phyloP scores from a whole-genome alignment of 2,888 invertebrate species.

The Thereva nobilitata region DNA sequence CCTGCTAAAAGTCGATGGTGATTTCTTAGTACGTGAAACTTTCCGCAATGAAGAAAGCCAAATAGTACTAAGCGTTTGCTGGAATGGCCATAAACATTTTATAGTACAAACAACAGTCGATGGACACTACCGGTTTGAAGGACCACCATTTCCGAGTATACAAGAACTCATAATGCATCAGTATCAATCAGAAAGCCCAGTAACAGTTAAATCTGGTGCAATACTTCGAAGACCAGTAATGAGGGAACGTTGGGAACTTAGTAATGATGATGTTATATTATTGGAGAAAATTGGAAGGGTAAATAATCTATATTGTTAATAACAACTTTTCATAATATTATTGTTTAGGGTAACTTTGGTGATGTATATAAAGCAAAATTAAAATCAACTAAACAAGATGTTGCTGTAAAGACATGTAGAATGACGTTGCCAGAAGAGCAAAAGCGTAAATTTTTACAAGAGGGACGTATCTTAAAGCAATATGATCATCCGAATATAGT shows the following conservation, averaged over 20 bases:
- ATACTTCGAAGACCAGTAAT: constrained; percentile 83
- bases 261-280: constrained; percentile 91
- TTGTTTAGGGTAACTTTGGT: constrained; percentile 89
- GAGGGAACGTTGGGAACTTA: constrained; percentile 92
- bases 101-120: constrained; percentile 94
- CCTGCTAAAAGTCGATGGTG: constrained; percentile 87
- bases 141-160: constrained; percentile 90
- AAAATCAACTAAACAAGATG: constrained; percentile 80
- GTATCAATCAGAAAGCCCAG: constrained; percentile 80
- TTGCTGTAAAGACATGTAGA: constrained; percentile 94
- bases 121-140: constrained; percentile 92
- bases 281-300: constrained; percentile 94
- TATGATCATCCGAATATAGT: constrained; percentile 98
- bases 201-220: constrained; percentile 91
- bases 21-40: constrained; percentile 92
- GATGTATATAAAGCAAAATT: constrained; percentile 93
- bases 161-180: constrained; percentile 90
- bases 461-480: constrained; percentile 93
- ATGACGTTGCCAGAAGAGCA: constrained; percentile 92
- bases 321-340: constrained; percentile 13
- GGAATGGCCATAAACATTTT: constrained; percentile 96
- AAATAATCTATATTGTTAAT: constrained; percentile 51
- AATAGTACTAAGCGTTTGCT: constrained; percentile 91
- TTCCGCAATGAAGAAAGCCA: constrained; percentile 89
- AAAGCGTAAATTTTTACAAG: constrained; percentile 92